Evolutionary conservation across 2,888 invertebrate genomes (phyloP).

Genomic region (Eurytoma adleriae): DNA sequence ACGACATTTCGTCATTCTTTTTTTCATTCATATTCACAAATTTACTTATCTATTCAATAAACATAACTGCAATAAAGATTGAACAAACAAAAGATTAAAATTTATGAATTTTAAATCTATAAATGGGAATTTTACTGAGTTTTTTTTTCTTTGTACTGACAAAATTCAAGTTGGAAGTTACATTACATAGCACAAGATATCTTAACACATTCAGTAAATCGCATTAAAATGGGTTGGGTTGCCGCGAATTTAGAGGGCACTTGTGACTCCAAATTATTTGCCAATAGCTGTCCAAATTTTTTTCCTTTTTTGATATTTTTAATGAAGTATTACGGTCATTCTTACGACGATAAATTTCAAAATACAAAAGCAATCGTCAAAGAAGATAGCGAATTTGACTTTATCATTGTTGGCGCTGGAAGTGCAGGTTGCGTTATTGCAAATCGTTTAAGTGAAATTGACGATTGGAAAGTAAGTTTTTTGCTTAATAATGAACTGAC

Average conservation of each 20-base stretch:
- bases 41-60: too few relatives aligned
- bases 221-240: not conserved
- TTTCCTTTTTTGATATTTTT: slow-evolving; percentile 4
- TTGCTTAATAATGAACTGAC: not conserved
- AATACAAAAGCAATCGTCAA: not conserved
- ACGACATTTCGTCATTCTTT: too few relatives aligned
- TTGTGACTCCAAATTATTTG: not conserved
- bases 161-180: not conserved
- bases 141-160: not conserved
- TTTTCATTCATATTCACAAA: too few relatives aligned
- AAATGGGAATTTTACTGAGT: too few relatives aligned
- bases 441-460: slow-evolving; percentile 18
- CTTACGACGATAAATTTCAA: slow-evolving; percentile 9
- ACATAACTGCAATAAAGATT: too few relatives aligned
- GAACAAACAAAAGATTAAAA: too few relatives aligned
- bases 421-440: slow-evolving; percentile 26
- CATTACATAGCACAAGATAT: not conserved
- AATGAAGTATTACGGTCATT: slow-evolving; percentile 6
- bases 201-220: not conserved
- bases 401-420: slow-evolving; percentile 28
- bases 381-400: not conserved
- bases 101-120: too few relatives aligned
- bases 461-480: slow-evolving; percentile 20
- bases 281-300: not conserved
- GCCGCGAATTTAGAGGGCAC: slow-evolving; percentile 33